Evolutionary conservation across 1,140 invertebrate genomes (phyloP), one percentile per base, ranked within the genome.

Genomic region (Phthorimaea operculella): DNA sequence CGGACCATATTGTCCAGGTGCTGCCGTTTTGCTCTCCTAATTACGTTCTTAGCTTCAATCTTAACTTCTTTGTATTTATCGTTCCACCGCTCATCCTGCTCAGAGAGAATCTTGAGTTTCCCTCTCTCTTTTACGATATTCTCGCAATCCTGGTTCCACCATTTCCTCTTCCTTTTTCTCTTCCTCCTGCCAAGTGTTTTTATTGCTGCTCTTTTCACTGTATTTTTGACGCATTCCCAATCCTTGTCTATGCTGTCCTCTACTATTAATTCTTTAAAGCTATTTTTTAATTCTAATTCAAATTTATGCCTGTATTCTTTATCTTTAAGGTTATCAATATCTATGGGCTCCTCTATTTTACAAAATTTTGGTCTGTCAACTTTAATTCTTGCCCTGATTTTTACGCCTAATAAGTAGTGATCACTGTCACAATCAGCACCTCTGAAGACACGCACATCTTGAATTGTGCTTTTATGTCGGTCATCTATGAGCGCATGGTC

Each of bases 381-480:
- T 47, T 55, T 57, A n/a, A 64, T 54, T 59, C 52, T 61, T 5
- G 21, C 34, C 33, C 50, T 58, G 11, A 60, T 15, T 44, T 60
- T 60, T 10, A 64, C 28, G 1, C 16, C 21, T 48, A 57, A 16
- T 34, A 60, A 3, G 33, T 57, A 61, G 21, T 64, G 62, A 21
- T 64, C 59, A 55, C 59, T 61, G 5, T 64, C 56, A 21, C 56
- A 58, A 34, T 64, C 52, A 15, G 62, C 59, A 0, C 62, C 62
- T 52, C 62, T 28, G 12, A 36, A 64, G 0, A 34, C 9, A 18
- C 54, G 55, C 0, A 59, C 34, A 17, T 64, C 56, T 50, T 59
- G 15, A 10, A 64, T 59, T 4, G 11, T 28, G 21, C 16, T 49
- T 34, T 59, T 57, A n/a, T 60, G 59, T 47, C 57, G 51, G 12